Percentiles rank a stretch among this genome's conserved stretches.
Conservation (phyloP, 2,797 vertebrate species). For the Catostomus latipinnis region DNA sequence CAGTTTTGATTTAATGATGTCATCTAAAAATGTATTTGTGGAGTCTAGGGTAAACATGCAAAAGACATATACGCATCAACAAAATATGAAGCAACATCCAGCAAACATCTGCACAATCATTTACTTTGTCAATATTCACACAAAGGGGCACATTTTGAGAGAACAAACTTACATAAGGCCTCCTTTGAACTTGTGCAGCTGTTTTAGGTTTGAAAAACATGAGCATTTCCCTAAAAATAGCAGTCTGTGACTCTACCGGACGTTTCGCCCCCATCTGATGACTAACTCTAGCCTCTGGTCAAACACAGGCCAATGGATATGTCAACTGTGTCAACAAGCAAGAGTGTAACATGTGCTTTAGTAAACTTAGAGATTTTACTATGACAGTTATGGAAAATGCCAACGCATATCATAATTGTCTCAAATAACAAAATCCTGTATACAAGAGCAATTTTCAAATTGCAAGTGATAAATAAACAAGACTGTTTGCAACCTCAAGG, state of each 20-base stretch:
- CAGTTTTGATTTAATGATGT: too few species aligned
- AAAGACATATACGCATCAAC: background rate
- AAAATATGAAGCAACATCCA: conserved; percentile 13
- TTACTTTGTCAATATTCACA: background rate
- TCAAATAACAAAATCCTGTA: conserved; percentile 5
- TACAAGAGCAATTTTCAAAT: background rate
- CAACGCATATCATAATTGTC: background rate
- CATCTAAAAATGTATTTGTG: too few species aligned
- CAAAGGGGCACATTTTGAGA: background rate
- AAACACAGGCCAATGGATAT: conserved; percentile 21
- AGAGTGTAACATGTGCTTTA: background rate
- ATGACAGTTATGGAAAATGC: background rate
- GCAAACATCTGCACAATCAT: background rate
- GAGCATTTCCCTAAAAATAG: conserved; percentile 23
- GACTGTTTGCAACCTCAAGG: conserved; percentile 18
- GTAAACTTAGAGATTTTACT: background rate
- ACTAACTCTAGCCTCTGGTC: conserved; percentile 1
- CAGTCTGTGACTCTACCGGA: background rate
- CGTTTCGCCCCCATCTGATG: conserved; percentile 3
- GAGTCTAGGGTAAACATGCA: too few species aligned
- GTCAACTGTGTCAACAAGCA: conserved; percentile 30
- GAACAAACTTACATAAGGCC: conserved; percentile 1
- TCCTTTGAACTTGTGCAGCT: background rate
- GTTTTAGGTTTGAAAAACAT: conserved; percentile 6
- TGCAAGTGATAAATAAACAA: conserved; percentile 33